These are phyloP conservation scores for Calycopis cecrops DNA, from an alignment of 1,140 invertebrate genomes.

Conservation along the genomic window DNA sequence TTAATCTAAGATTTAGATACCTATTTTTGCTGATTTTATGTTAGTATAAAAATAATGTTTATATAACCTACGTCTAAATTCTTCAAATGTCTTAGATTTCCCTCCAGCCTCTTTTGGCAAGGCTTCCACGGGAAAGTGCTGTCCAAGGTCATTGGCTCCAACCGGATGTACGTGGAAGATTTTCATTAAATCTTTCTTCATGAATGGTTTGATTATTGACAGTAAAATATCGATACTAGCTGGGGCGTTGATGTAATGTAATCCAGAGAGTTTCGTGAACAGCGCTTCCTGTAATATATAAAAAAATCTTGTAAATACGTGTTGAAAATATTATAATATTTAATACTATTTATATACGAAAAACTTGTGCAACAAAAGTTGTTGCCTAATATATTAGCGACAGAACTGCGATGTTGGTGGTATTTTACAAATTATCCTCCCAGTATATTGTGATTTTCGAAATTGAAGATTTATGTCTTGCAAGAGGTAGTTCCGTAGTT, in stretches of 20 bases:
- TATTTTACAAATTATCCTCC: too few species aligned
- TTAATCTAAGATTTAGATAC: too few species aligned
- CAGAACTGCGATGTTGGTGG: too few species aligned
- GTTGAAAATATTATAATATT: too few species aligned
- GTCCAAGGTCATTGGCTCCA: constrained; percentile 51
- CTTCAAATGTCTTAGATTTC: constrained; percentile 27
- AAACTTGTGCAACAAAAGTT: too few species aligned
- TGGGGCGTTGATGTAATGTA: constrained; percentile 82
- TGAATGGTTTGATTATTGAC: constrained; percentile 80
- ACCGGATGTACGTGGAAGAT: constrained; percentile 71
- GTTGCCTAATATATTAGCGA: too few species aligned
- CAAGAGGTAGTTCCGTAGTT: too few species aligned
- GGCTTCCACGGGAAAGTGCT: constrained; percentile 39
- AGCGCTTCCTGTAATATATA: constrained; percentile 40
- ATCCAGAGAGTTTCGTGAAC: constrained; percentile 71
- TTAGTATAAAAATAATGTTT: background rate
- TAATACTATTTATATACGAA: too few species aligned
- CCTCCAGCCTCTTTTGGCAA: constrained; percentile 44
- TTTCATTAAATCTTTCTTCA: constrained; percentile 81
- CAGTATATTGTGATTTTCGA: too few species aligned
- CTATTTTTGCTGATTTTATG: too few species aligned
- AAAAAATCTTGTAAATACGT: background rate
- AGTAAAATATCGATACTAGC: constrained; percentile 81
- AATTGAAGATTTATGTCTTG: too few species aligned
- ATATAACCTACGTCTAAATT: constrained; percentile 28